phyloP scores from a whole-genome alignment of 2,113 vertebrate species.

The Pipra filicauda region DNA sequence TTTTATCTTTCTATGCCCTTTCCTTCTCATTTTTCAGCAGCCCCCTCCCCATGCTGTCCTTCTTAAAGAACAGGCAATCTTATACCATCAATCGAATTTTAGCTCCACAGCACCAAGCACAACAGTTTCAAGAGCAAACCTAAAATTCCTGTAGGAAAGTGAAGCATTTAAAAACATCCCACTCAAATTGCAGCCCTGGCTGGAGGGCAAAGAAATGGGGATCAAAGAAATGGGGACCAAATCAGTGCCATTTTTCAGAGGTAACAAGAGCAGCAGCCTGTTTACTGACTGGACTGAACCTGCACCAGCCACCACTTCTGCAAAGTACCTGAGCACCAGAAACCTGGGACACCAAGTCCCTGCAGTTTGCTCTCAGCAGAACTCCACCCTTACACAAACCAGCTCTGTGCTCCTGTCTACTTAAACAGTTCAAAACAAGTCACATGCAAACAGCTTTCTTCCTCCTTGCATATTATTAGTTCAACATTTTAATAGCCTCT shows the following conservation, averaged over 20 bases:
- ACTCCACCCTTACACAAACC: not conserved
- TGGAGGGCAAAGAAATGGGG: not conserved
- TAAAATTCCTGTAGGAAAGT: not conserved
- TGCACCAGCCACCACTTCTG: not conserved
- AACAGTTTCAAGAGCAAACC: not conserved
- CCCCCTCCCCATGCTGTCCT: not conserved
- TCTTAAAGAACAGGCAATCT: not conserved
- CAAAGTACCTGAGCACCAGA: not conserved
- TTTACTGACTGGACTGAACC: not conserved
- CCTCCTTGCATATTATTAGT: not conserved
- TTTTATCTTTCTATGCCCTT: not conserved
- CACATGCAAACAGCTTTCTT: not conserved
- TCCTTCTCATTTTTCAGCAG: not conserved
- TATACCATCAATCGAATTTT: not conserved
- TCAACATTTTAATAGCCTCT: not conserved
- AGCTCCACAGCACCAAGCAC: accelerated
- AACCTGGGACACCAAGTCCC: not conserved
- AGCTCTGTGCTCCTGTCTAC: not conserved
- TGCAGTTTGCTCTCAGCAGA: not conserved
- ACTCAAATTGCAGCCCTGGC: not conserved
- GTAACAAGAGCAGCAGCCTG: not conserved
- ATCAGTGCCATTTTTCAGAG: not conserved
- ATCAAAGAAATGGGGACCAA: not conserved
- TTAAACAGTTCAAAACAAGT: not conserved
- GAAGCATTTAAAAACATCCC: not conserved